phyloP scores from a whole-genome alignment of 2,797 vertebrate genomes.

The Gallinago stenura region DNA sequence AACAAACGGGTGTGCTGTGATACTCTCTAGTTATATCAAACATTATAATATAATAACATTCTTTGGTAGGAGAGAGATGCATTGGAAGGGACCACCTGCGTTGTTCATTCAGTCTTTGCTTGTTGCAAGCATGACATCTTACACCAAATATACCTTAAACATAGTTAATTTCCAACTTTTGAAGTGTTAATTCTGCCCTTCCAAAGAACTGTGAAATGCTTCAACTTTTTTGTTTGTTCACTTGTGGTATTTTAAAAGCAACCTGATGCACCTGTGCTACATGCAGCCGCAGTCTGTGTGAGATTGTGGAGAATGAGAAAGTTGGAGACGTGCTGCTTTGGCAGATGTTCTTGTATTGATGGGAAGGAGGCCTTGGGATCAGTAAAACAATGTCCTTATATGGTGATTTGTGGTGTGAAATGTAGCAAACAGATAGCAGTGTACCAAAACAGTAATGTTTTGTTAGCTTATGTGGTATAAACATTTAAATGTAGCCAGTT shows the following conservation, averaged over 20 bases:
- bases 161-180: neutral
- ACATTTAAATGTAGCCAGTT: no score
- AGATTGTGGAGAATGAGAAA: neutral
- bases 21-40: neutral
- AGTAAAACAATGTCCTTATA: no score
- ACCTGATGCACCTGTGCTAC: neutral
- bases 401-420: no score
- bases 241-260: neutral
- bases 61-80: neutral
- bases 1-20: neutral
- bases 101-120: neutral
- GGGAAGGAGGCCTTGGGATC: no score
- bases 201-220: neutral
- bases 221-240: neutral
- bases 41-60: neutral
- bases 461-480: no score
- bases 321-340: no score
- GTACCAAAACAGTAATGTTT: no score
- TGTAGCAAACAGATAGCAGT: no score
- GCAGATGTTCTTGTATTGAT: no score
- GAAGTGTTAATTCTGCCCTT: neutral
- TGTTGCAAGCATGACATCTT: neutral
- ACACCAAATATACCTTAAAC: neutral
- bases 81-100: neutral
- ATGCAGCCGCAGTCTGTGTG: neutral